Evolutionary conservation across 2,797 vertebrate genomes (phyloP), one percentile per base, ranked within the genome.

Genomic region (Silurus lanzhouensis): DNA sequence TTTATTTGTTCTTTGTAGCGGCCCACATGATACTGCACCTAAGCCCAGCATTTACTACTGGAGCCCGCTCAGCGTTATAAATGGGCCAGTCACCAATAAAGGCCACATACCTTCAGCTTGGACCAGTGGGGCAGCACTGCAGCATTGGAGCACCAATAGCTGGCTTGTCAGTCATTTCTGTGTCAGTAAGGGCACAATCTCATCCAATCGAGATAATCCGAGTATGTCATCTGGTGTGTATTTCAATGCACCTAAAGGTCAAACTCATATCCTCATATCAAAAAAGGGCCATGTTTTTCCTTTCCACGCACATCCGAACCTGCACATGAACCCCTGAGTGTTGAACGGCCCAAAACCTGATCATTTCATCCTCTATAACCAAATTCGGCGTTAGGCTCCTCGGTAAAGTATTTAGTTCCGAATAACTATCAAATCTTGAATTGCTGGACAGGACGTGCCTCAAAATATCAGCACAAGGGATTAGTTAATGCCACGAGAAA

Each of bases 31-130:
- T 96, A 94, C 96, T 91, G 91, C 92, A 82, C 92, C 91, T 97
- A 97, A 97, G 95, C 96, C 94, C 20, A 81, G 94, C 93, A 95
- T 93, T 96, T 97, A 96, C 95, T 93, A 95, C 94, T 96, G 94
- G 94, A 96, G 95, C 95, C 95, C 93, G 91, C 93, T 92, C 88
- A 72, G 88, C 85, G 95, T 96, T 97, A 98, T 97, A 98, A 97
- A 96, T 96, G 95, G 96, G 92, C 91, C 88, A 92, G 92, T 92
- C 94, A 93, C 91, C 91, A 92, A 93, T 88, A 94, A 94, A 94
- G 92, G 92, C 92, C 92, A 91, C 87, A 90, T 90, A 88, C 88
- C 86, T 85, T 76, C 68, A 91, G 88, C 67, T 64, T 89, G 91
- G 91, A 91, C 92, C 81, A 91, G 87, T 89, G 83, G 78, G 86